A percentile compares a stretch with the other conserved stretches of the same genome.
Evolutionary conservation across 2,888 invertebrate genomes (phyloP).

Genomic region (Ommatoiulus sabulosus): DNA sequence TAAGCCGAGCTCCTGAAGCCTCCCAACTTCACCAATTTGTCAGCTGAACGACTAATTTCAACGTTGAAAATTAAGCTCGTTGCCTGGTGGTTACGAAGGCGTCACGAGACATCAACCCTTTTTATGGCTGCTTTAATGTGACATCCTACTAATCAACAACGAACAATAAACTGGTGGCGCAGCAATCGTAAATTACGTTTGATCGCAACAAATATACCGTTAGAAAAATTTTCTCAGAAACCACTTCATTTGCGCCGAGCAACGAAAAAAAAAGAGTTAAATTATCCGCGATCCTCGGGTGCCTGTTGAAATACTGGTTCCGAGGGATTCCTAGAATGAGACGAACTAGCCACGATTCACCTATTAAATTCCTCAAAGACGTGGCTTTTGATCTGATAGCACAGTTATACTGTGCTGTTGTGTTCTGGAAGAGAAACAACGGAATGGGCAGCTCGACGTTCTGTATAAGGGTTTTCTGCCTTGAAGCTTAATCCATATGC

Average conservation of each 20-base stretch:
- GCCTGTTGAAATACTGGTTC: not conserved
- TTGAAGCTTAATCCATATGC: not conserved
- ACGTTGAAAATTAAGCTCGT: not conserved
- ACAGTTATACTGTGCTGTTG: too few relatives aligned
- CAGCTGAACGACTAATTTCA: not conserved
- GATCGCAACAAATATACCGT: not conserved
- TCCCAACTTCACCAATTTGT: slow-evolving; percentile 14
- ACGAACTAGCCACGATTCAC: not conserved
- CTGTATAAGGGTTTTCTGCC: not conserved
- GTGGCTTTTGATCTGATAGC: not conserved
- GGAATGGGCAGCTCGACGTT: not conserved
- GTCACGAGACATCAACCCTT: slow-evolving; percentile 6
- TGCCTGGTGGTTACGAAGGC: not conserved
- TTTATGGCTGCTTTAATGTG: slow-evolving; percentile 12
- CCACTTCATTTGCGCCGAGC: not conserved
- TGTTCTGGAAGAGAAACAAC: not conserved
- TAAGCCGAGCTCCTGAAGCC: not conserved
- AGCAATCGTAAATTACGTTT: slow-evolving; percentile 28
- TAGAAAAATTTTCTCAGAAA: not conserved
- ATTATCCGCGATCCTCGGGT: not conserved
- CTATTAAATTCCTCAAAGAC: not conserved
- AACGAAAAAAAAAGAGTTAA: not conserved
- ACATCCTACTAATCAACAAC: not conserved
- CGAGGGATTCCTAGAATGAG: not conserved
- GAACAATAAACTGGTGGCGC: slow-evolving; percentile 7